Base-by-base conservation (phyloP, 2,888 invertebrate genomes). In the Mesorhabditis belari region DNA sequence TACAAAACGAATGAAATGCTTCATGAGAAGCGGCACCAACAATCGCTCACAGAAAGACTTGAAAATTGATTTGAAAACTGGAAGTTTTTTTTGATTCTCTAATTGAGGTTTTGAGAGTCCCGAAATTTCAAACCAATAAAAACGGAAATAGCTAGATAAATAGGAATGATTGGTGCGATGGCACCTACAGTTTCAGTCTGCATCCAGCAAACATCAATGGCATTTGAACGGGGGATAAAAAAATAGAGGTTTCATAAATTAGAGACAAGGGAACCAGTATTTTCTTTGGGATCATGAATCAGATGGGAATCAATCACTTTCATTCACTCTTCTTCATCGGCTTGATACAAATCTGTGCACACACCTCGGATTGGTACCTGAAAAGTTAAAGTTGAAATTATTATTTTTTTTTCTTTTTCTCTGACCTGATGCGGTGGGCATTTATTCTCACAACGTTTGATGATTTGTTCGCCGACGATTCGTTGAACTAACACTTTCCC, bases 381-480 rank as follows among this genome's bases (percentile, higher is more conserved):
- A 19, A 63, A 57, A n/a, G 1, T 6, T 2, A 9, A 17, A 49
- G 9, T 57, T 21, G 35, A 24, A n/a, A n/a, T n/a, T n/a, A n/a
- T n/a, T n/a, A n/a, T n/a, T n/a, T n/a, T n/a, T n/a, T n/a, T n/a
- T n/a, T n/a, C n/a, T n/a, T n/a, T n/a, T 17, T 57, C 17, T 9
- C 44, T 52, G 44, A 62, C 62, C 60, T 71, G 71, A 51, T 77
- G 73, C 35, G 75, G 71, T 27, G 77, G 78, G 62, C 78, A 78
- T 35, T 72, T 71, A 66, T 67, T 71, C 55, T 78, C 78, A 60
- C 78, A 78, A 58, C 75, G 72, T 67, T 79, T 77, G 58, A 76
- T 73, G 57, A 78, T 74, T 51, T 71, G 65, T 55, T 79, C 78
- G 28, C 73, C 74, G 61, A 75, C 69, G 44, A 79, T 73, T 57